These are phyloP conservation scores for Eustalomyia histrio DNA, from an alignment of 2,888 invertebrate genomes.

Conservation along the genomic window DNA sequence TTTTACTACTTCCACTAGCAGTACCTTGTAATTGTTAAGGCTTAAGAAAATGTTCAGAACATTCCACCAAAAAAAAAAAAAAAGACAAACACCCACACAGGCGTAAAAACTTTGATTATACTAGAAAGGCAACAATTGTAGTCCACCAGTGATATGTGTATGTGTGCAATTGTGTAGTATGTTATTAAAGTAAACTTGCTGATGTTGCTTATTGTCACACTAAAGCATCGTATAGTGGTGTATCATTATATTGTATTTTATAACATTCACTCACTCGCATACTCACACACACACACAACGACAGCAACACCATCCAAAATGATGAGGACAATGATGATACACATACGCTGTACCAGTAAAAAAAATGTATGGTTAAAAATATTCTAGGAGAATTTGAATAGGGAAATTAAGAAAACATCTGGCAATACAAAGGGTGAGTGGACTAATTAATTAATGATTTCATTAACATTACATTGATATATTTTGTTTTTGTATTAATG, in stretches of 20 bases:
- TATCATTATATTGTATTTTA: constrained; percentile 52
- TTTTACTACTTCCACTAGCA: constrained; percentile 7
- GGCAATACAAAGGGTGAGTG: too few species aligned
- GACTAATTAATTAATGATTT: too few species aligned
- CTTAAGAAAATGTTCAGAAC: constrained; percentile 26
- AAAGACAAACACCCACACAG: neutral
- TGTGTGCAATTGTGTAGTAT: neutral
- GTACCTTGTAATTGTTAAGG: constrained; percentile 24
- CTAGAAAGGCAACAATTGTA: constrained; percentile 20
- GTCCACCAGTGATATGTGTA: neutral
- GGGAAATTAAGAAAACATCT: neutral
- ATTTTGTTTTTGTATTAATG: too few species aligned
- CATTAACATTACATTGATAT: too few species aligned
- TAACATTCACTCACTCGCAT: neutral
- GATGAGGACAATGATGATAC: constrained; percentile 38
- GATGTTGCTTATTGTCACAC: constrained; percentile 61
- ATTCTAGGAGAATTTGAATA: neutral
- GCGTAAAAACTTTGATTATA: neutral
- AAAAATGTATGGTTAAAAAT: neutral
- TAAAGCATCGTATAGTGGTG: constrained; percentile 40
- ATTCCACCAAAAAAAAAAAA: constrained; percentile 1
- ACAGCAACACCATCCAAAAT: constrained; percentile 1
- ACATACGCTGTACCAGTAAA: constrained; percentile 7
- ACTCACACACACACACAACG: neutral
- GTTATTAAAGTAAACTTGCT: constrained; percentile 56